Conservation (phyloP, 2,888 invertebrate species). For the Oscheius onirici region DNA sequence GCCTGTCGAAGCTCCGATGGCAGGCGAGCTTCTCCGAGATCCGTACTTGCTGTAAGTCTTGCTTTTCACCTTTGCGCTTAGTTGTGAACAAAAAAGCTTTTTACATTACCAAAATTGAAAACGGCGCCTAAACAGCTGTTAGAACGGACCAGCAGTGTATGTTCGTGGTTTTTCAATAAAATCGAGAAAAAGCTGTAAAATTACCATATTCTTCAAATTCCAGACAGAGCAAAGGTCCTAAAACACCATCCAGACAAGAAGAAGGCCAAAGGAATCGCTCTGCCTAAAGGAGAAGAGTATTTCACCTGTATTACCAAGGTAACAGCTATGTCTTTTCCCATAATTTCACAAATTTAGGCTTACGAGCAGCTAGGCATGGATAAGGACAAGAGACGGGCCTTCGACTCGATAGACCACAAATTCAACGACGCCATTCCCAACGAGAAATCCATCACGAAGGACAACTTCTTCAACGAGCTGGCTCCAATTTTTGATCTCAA, state of each 20-base stretch:
- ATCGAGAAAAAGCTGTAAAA: too few relatives aligned
- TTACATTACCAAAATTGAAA: neutral
- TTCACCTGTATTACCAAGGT: conserved; percentile 95
- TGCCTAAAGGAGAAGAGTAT: conserved; percentile 83
- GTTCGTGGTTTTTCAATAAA: too few relatives aligned
- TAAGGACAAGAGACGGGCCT: conserved; percentile 82
- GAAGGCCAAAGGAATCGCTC: conserved; percentile 78
- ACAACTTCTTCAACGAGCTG: conserved; percentile 80
- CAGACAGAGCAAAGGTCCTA: conserved; percentile 84
- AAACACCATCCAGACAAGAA: conserved; percentile 98
- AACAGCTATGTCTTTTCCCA: neutral
- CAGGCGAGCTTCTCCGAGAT: conserved; percentile 91
- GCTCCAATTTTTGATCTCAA: conserved; percentile 75
- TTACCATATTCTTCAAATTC: neutral
- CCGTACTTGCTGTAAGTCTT: conserved; percentile 85
- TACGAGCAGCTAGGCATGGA: conserved; percentile 68
- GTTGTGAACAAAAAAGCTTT: too few relatives aligned
- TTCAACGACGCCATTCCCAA: conserved; percentile 89
- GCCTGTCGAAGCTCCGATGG: conserved; percentile 84
- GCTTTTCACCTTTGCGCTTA: conserved; percentile 4
- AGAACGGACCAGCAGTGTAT: too few relatives aligned
- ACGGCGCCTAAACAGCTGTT: too few relatives aligned
- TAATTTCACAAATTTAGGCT: conserved; percentile 40
- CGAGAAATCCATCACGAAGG: conserved; percentile 74
- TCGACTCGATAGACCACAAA: conserved; percentile 93